Evolutionary conservation across 2,797 vertebrate genomes (phyloP), one percentile per base, ranked within the genome.

Genomic region (Rhynchonycteris naso): DNA sequence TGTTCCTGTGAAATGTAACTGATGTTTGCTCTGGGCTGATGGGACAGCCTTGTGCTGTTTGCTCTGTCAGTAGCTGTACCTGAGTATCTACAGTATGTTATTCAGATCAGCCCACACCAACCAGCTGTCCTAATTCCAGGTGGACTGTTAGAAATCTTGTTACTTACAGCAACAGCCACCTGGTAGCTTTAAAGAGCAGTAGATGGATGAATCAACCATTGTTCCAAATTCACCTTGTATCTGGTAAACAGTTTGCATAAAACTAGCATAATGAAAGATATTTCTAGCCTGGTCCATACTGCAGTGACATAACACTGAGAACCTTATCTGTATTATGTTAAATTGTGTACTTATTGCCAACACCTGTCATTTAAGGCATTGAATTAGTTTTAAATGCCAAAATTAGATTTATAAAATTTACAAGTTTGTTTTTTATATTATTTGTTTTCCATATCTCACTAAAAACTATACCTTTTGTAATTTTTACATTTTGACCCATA

Each of bases 21-120:
- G 96, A 95, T 97, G 97, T 99, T 99, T 98, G 97, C 98, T 97
- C 52, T 89, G 98, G 98, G 98, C 98, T 97, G 96, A 59, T 72
- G 71, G 97, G 98, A 98, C 95, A 75, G 84, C 91, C 95, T 82
- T 72, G 96, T 91, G 2, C 82, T 98, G 97, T 98, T 98, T 98
- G 97, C 96, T 97, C 92, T 97, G 87, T 88, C 93, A 79, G 94
- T 92, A 90, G 95, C 78, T 76, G 21, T 52, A 26, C 86, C 16
- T 43, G 68, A 83, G 43, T 71, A 95, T 91, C 71, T 78, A 69
- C 84, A 93, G 96, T 0, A 2, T n/a, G 9, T 96, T 95, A 90
- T 86, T 97, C 95, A 91, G 90, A 97, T 95, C 78, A 80, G 88
- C 84, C 94, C 24, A 0, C 78, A 58, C 38, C 50, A 95, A 92